These are phyloP conservation scores for Euplagia quadripunctaria DNA, from an alignment of 2,888 invertebrate genomes.

Conservation along the genomic window DNA sequence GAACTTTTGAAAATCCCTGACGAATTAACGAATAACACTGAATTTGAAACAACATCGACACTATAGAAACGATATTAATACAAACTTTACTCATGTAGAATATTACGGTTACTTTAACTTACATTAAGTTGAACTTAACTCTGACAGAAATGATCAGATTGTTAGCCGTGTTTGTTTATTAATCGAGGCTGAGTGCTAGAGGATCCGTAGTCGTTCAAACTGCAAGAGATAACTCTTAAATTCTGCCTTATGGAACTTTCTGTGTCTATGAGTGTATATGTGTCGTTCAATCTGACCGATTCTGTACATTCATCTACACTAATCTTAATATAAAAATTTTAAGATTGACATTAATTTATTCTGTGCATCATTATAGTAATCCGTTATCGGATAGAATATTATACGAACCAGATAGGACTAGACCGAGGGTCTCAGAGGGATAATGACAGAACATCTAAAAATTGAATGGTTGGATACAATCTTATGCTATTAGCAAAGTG, in stretches of 20 bases:
- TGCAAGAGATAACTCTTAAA: neutral
- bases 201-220: neutral
- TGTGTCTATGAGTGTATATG: neutral
- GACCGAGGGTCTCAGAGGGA: conserved; percentile 50
- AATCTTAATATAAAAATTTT: conserved; percentile 72
- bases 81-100: conserved; percentile 56
- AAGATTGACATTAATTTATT: conserved; percentile 75
- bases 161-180: conserved; percentile 30
- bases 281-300: conserved; percentile 66
- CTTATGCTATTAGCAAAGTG: conserved; percentile 65
- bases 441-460: conserved; percentile 53
- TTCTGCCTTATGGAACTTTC: neutral
- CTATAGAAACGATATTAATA: conserved; percentile 62
- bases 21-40: conserved; percentile 59
- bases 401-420: conserved; percentile 49
- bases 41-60: conserved; percentile 70
- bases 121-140: conserved; percentile 60
- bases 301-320: conserved; percentile 70
- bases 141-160: conserved; percentile 70
- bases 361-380: conserved; percentile 68
- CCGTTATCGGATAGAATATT: conserved; percentile 57
- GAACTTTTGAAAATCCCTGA: conserved; percentile 52
- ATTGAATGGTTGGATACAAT: conserved; percentile 69
- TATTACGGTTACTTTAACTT: conserved; percentile 66
- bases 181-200: conserved; percentile 4